Evolutionary conservation across 2,888 invertebrate genomes (phyloP).

Genomic region (Halictus quadricinctus): DNA sequence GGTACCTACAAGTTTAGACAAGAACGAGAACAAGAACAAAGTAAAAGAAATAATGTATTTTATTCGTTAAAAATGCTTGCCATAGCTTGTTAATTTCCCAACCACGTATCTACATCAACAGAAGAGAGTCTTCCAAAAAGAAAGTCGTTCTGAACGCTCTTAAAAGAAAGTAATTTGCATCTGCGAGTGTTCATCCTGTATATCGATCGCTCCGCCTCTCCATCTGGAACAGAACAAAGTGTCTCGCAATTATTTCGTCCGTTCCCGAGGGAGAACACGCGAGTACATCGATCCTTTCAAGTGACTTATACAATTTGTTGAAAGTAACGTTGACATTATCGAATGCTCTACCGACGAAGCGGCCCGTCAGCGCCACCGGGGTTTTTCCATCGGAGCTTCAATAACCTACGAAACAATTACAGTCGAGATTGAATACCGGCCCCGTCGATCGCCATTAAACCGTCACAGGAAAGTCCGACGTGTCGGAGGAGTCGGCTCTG

Average conservation of each 20-base stretch:
- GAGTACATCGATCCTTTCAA: neutral
- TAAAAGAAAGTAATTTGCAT: too few species aligned
- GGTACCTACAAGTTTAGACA: too few species aligned
- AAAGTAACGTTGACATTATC: neutral
- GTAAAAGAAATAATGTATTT: too few species aligned
- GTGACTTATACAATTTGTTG: neutral
- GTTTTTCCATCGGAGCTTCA: neutral
- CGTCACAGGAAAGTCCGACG: neutral
- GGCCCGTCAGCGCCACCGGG: neutral
- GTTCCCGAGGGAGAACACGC: neutral
- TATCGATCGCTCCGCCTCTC: neutral
- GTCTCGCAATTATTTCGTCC: neutral
- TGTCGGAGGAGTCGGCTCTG: neutral
- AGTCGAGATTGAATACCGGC: neutral
- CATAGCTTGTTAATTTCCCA: too few species aligned
- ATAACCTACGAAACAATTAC: neutral
- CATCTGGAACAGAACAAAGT: neutral
- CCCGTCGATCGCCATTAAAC: neutral
- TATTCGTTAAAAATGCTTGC: too few species aligned
- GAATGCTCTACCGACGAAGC: neutral
- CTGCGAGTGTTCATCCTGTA: neutral
- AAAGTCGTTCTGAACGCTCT: neutral
- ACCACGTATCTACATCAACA: too few species aligned
- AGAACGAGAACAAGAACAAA: too few species aligned
- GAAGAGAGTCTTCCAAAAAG: neutral